A percentile compares a stretch with the other conserved stretches of the same genome.
phyloP scores from a whole-genome alignment of 2,888 invertebrate genomes.

The Girardia tigrina region DNA sequence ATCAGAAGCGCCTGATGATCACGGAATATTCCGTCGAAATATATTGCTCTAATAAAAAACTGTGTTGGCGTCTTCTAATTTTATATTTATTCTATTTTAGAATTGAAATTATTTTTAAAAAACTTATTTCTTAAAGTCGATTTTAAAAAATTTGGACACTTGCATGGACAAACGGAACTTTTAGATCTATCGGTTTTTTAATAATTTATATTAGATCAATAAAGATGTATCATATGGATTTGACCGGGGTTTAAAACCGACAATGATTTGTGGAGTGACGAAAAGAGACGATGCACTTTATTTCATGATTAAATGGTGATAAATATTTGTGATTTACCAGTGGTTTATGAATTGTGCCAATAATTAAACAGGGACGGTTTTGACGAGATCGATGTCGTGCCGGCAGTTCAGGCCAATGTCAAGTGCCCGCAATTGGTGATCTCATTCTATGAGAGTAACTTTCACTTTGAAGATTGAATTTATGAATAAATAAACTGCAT shows the following conservation, averaged over 20 bases:
- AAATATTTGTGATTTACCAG: background rate
- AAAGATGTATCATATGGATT: constrained; percentile 55
- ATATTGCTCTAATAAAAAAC: background rate
- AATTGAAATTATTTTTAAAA: too few species aligned
- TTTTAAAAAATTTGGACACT: too few species aligned
- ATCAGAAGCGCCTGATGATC: too few species aligned
- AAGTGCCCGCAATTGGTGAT: constrained; percentile 88
- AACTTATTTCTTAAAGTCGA: too few species aligned
- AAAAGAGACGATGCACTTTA: constrained; percentile 75
- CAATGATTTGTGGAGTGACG: constrained; percentile 78
- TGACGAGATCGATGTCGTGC: constrained; percentile 82
- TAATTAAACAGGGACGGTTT: constrained; percentile 45
- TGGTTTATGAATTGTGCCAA: background rate
- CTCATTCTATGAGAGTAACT: constrained; percentile 72
- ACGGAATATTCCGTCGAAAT: too few species aligned
- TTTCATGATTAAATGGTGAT: constrained; percentile 79
- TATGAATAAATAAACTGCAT: too few species aligned
- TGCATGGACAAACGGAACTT: too few species aligned
- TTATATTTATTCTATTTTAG: too few species aligned
- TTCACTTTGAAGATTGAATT: background rate
- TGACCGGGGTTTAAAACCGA: constrained; percentile 67
- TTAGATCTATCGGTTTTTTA: background rate
- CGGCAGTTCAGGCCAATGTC: constrained; percentile 72
- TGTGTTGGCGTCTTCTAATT: too few species aligned
- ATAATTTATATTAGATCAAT: background rate